Evolutionary conservation across 2,888 invertebrate species (phyloP), one percentile per base, ranked within the genome.

Genomic region (Physocephala rufipes): DNA sequence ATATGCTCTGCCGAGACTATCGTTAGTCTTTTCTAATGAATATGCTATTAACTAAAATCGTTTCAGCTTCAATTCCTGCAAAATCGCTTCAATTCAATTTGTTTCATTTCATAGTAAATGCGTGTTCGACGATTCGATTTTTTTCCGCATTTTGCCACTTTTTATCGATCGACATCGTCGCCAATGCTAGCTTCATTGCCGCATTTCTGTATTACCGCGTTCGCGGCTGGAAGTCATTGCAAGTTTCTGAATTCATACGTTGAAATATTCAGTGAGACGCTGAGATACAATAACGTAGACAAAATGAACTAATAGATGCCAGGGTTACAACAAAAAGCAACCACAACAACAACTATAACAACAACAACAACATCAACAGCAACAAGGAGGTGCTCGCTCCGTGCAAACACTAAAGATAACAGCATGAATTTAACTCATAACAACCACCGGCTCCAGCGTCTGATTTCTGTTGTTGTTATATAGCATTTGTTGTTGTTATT

Each of bases 381-480:
- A 36, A 36, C 36, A 36, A 36, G 36, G 36, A 7, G 36, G 5
- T 36, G 5, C 36, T 36, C 36, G 36, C 36, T 36, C 36, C 36
- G 55, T 28, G 43, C 55, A 43, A 43, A 45, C 67, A 53, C 67
- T 24, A 59, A 47, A 26, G 59, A 59, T 55, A 70, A 65, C 24
- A 63, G 45, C 59, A 26, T 43, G 65, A 43, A 59, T 58, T 80
- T 78, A 79, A 80, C 76, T 78, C 79, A 80, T 80, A 79, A 67
- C 19, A 63, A 58, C 26, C 26, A 13, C 58, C 36, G 55, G 45
- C 19, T 21, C 19, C 62, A 61, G 62, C 36, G 1, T 15, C 47
- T 47, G 26, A 24, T 45, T 45, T 63, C 47, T 13, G 30, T 30
- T 19, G 21, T 19, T 30, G 62, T 13, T 62, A 2, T 3, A 5